These are phyloP conservation scores for Cettia cetti DNA, from an alignment of 2,113 vertebrate genomes.

Conservation along the genomic window DNA sequence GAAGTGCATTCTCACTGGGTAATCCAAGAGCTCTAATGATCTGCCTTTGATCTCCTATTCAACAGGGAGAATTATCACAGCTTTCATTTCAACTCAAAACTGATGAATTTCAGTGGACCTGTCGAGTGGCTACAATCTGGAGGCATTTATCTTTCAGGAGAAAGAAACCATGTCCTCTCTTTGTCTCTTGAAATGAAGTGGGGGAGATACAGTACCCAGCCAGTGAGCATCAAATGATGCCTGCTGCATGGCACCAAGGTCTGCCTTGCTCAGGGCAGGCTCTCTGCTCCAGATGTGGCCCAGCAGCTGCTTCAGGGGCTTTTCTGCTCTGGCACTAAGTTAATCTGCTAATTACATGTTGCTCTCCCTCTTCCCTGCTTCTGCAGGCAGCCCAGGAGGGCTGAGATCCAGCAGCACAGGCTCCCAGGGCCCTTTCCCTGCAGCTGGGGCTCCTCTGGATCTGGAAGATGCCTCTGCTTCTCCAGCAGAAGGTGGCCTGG, in stretches of 20 bases:
- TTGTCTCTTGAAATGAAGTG: neutral
- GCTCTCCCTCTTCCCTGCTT: neutral
- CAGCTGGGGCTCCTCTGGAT: neutral
- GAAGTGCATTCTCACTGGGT: slow-evolving; percentile 26
- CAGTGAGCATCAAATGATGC: neutral
- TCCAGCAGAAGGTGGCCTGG: neutral
- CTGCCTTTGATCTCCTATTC: slow-evolving; percentile 65
- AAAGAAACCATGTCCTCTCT: slow-evolving; percentile 10
- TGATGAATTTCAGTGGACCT: slow-evolving; percentile 55
- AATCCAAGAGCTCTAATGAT: slow-evolving; percentile 59
- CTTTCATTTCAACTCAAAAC: slow-evolving; percentile 48
- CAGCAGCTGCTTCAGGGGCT: neutral
- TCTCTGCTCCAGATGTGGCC: neutral
- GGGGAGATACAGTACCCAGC: neutral
- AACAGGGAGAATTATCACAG: slow-evolving; percentile 48
- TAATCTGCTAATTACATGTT: neutral
- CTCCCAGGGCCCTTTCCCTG: neutral
- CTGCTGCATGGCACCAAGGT: neutral
- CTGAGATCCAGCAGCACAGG: neutral
- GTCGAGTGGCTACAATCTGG: slow-evolving; percentile 43
- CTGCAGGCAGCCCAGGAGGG: neutral
- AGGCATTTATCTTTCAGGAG: slow-evolving; percentile 42
- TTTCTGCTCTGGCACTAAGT: neutral
- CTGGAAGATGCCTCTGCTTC: neutral
- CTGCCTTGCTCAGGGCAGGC: neutral